Evolutionary conservation across 2,797 vertebrate genomes (phyloP), one percentile per base, ranked within the genome.

Genomic region (Gymnodraco acuticeps): DNA sequence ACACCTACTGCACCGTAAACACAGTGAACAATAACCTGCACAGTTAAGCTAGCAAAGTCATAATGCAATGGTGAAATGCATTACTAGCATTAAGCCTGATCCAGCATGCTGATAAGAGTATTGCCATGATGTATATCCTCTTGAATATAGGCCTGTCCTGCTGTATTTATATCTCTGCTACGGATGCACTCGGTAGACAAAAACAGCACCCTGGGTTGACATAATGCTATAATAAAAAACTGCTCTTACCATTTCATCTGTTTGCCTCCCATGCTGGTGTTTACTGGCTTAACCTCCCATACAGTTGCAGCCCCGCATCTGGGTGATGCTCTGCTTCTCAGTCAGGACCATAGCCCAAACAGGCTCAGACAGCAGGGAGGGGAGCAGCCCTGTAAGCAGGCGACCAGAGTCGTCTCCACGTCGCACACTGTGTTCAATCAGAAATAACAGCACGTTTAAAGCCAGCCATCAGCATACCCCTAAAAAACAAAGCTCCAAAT

Each of bases 191-290:
- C 47, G 41, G 41, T 48, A 45, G 73, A 80, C 69, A 66, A 70
- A 73, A 72, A 80, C 4, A 76, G 41, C 80, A 59, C 42, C 53
- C 33, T 64, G 65, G 50, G 16, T 61, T 55, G 41, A 46, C 59
- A 43, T 54, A 61, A 60, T 68, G 23, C 17, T 67, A 68, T 58
- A 45, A 63, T 33, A 23, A 51, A 42, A 61, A 70, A 55, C 46
- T 43, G 54, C 77, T 83, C 94, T 92, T 93, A 95, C 95, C 95
- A 95, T 95, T 95, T 95, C 94, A 95, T 95, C 87, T 93, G 95
- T 92, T 95, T 95, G 73, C 94, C 95, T 93, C 95, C 95, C 95
- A 95, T 95, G 88, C 89, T 94, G 93, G 41, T 86, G 60, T 85
- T 77, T 72, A 82, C 79, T 75, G 82, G 77, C 74, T 89, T 93